phyloP scores from a whole-genome alignment of 2,888 invertebrate genomes.

The Psylliodes chrysocephalus region DNA sequence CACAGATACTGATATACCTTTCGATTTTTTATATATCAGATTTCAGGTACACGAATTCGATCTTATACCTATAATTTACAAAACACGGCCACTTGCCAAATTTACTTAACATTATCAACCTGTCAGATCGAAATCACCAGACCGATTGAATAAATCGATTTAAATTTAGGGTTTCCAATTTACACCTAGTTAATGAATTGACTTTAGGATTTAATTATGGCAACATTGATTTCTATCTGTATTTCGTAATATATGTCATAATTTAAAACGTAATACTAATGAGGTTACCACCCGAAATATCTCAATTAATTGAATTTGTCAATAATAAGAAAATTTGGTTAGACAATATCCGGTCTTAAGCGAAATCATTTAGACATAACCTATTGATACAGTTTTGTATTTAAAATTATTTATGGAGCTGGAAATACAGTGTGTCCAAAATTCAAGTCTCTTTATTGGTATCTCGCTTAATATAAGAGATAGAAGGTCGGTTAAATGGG shows the following conservation, averaged over 20 bases:
- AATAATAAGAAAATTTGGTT: too few species aligned
- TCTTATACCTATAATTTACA: constrained; percentile 44
- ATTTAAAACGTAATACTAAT: background rate
- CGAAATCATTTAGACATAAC: too few species aligned
- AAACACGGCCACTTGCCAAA: constrained; percentile 43
- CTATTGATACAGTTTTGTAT: too few species aligned
- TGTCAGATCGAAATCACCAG: constrained; percentile 22
- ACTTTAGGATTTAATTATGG: constrained; percentile 2
- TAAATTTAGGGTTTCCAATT: constrained; percentile 4
- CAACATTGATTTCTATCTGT: background rate
- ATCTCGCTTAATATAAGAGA: too few species aligned
- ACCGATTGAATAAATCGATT: constrained; percentile 1
- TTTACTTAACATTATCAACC: constrained; percentile 35
- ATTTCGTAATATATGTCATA: too few species aligned
- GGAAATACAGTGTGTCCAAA: too few species aligned
- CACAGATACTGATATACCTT: constrained; percentile 56
- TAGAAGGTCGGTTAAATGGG: too few species aligned
- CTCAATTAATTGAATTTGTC: too few species aligned
- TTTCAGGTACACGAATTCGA: constrained; percentile 48
- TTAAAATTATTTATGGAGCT: too few species aligned
- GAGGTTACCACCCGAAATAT: background rate
- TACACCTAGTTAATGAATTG: constrained; percentile 12
- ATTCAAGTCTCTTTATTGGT: too few species aligned
- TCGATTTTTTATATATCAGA: constrained; percentile 46
- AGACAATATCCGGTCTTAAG: too few species aligned